Evolutionary conservation across 1,140 invertebrate species (phyloP).

Genomic region (Babylonia areolata): DNA sequence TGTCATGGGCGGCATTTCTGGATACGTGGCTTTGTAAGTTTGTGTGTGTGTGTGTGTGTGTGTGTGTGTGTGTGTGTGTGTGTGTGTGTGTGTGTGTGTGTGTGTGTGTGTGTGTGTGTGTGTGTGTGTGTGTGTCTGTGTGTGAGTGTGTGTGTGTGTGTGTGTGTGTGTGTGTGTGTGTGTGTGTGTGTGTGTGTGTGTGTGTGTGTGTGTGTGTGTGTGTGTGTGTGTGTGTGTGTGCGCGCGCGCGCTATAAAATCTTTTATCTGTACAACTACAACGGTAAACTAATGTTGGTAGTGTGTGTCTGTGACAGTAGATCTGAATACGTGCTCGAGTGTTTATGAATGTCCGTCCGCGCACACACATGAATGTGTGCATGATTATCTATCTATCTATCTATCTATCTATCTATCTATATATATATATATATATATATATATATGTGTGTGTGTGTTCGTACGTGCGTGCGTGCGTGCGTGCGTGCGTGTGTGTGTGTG

Average conservation of each 20-base stretch:
- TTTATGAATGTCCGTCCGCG: background rate
- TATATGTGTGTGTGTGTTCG: constrained; percentile 7
- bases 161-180: constrained; percentile 15
- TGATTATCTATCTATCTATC: background rate
- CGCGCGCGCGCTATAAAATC: no score
- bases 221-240: background rate
- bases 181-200: constrained; percentile 20
- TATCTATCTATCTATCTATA: background rate
- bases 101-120: constrained; percentile 13
- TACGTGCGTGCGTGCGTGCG: background rate
- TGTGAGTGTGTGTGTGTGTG: constrained; percentile 11
- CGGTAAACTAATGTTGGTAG: no score
- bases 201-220: background rate
- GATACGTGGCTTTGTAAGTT: background rate
- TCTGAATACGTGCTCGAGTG: background rate
- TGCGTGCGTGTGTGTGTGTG: background rate
- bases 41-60: constrained; percentile 23
- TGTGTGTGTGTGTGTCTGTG: constrained; percentile 10
- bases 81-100: constrained; percentile 14
- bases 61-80: constrained; percentile 17
- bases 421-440: background rate
- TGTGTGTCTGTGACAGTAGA: no score
- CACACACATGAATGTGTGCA: background rate
- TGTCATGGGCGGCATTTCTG: no score
- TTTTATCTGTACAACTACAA: no score